Conservation (phyloP, 2,113 vertebrate species). For the Daboia siamensis region DNA sequence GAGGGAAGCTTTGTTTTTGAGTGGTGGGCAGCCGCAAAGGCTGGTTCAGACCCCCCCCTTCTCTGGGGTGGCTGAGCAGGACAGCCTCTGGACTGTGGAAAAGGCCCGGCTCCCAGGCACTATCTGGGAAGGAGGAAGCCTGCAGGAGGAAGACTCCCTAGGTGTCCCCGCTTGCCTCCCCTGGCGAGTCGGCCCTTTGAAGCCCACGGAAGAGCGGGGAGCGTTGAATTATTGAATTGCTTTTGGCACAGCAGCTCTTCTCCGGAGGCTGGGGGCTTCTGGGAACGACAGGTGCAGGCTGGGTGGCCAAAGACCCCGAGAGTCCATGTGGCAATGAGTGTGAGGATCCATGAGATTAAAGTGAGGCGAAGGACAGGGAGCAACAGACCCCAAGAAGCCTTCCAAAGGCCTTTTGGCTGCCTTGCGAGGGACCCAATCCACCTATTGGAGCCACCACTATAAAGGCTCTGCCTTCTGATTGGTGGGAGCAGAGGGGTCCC, state of each 20-base stretch:
- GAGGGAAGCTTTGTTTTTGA: not conserved
- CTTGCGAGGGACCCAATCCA: not conserved
- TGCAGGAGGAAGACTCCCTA: not conserved
- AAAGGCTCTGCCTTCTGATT: not conserved
- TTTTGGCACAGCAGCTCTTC: not conserved
- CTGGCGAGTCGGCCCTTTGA: not conserved
- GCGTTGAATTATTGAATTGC: not conserved
- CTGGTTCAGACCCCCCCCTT: not conserved
- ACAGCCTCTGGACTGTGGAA: not conserved
- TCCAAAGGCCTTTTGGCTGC: too few species aligned
- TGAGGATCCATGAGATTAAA: not conserved
- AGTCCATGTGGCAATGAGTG: not conserved
- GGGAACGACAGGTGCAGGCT: too few species aligned
- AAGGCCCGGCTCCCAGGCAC: not conserved
- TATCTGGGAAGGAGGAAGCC: not conserved
- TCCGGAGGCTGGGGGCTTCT: not conserved
- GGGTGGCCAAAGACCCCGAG: not conserved
- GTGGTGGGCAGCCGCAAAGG: not conserved
- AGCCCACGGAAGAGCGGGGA: not conserved
- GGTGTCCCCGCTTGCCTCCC: not conserved
- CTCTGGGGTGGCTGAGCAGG: not conserved
- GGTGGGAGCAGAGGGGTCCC: too few species aligned
- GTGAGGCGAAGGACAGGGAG: not conserved
- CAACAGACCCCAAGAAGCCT: too few species aligned
- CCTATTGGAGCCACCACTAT: not conserved